Percentiles rank a stretch among this genome's conserved stretches.
Evolutionary conservation across 2,888 invertebrate species (phyloP).

Genomic region (Agonopterix heracliana): DNA sequence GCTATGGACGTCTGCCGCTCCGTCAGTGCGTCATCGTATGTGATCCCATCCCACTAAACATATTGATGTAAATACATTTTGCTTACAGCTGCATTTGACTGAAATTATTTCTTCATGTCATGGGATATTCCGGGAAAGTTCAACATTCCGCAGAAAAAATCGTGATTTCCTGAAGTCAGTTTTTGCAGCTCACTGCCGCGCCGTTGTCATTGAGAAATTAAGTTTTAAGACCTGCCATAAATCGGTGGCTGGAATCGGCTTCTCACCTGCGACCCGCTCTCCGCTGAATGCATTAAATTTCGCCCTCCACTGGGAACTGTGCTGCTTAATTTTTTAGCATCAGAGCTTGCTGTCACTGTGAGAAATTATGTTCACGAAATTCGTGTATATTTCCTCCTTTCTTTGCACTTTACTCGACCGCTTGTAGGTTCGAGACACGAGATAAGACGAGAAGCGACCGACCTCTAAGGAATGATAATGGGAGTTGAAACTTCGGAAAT

Average conservation of each 20-base stretch:
- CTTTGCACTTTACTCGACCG: background rate
- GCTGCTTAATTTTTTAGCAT: constrained; percentile 39
- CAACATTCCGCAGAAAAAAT: too few species aligned
- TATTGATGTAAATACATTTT: too few species aligned
- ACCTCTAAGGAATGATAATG: constrained; percentile 3
- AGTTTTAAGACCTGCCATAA: constrained; percentile 9
- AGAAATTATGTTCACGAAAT: constrained; percentile 30
- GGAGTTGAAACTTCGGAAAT: constrained; percentile 5
- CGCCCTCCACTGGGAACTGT: constrained; percentile 23
- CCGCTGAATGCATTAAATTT: constrained; percentile 23
- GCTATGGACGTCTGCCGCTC: too few species aligned
- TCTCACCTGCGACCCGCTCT: constrained; percentile 22
- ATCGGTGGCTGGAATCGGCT: constrained; percentile 6
- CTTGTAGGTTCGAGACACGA: background rate
- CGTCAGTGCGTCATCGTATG: too few species aligned
- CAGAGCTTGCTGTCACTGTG: constrained; percentile 31
- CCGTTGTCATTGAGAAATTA: constrained; percentile 10
- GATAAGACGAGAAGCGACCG: constrained; percentile 2
- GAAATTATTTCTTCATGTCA: too few species aligned
- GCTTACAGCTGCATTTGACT: too few species aligned
- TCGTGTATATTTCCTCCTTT: constrained; percentile 6
- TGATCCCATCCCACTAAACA: too few species aligned
- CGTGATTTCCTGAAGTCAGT: too few species aligned
- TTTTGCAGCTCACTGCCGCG: too few species aligned
- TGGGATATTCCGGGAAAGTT: too few species aligned